A percentile compares a stretch with the other conserved stretches of the same genome.
Conservation (phyloP, 2,888 invertebrate genomes). For the Coenonympha arcania region DNA sequence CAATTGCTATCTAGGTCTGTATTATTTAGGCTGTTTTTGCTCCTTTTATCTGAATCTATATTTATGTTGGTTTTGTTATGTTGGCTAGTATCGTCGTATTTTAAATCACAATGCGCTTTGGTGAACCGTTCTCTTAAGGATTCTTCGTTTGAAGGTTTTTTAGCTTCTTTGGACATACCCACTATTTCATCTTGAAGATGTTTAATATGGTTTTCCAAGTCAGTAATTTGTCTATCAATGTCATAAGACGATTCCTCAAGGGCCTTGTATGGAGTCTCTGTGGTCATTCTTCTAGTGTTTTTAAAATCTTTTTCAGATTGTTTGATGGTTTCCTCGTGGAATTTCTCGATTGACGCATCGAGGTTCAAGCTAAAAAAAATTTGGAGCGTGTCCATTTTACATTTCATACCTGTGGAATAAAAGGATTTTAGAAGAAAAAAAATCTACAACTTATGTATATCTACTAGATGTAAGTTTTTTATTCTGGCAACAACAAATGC, state of each 20-base stretch:
- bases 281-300: slow-evolving; percentile 32
- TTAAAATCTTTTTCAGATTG: slow-evolving; percentile 29
- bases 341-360: slow-evolving; percentile 34
- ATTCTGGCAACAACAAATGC: too few species aligned
- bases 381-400: slow-evolving; percentile 37
- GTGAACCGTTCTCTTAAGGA: slow-evolving; percentile 6
- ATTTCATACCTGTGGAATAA: slow-evolving; percentile 32
- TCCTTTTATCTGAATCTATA: not conserved
- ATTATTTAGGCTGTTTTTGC: not conserved
- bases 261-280: slow-evolving; percentile 28
- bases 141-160: slow-evolving; percentile 14
- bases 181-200: slow-evolving; percentile 46
- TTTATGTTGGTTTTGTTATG: not conserved
- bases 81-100: not conserved
- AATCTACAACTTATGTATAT: not conserved
- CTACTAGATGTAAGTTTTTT: too few species aligned
- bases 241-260: slow-evolving; percentile 25
- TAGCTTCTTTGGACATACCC: slow-evolving; percentile 34
- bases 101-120: slow-evolving; percentile 1
- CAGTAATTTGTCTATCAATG: slow-evolving; percentile 46
- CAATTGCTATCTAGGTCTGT: not conserved
- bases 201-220: slow-evolving; percentile 42
- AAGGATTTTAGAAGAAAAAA: not conserved
- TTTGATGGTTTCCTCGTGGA: slow-evolving; percentile 27
- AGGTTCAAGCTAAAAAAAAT: slow-evolving; percentile 26